Evolutionary conservation across 2,888 invertebrate genomes (phyloP).

Genomic region (Euclidia mi): DNA sequence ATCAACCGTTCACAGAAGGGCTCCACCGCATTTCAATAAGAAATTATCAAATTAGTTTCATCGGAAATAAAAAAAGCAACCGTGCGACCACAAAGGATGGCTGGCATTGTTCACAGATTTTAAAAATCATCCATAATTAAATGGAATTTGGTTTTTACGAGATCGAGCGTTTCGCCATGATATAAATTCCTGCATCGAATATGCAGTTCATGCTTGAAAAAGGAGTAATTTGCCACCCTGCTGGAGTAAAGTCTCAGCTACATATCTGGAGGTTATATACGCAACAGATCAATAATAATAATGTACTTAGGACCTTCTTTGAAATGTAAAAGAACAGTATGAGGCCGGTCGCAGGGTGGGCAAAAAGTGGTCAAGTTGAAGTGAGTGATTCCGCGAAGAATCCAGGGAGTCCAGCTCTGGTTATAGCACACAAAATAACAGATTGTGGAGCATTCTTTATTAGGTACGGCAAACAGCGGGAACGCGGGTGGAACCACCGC

Average conservation of each 20-base stretch:
- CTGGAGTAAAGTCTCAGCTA: slow-evolving; percentile 62
- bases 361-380: slow-evolving; percentile 79
- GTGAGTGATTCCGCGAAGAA: slow-evolving; percentile 82
- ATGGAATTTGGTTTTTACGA: slow-evolving; percentile 86
- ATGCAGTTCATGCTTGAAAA: slow-evolving; percentile 73
- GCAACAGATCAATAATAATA: slow-evolving; percentile 65
- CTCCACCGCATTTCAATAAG: slow-evolving; percentile 76
- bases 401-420: slow-evolving; percentile 66
- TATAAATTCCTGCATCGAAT: slow-evolving; percentile 83
- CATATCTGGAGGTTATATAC: slow-evolving; percentile 70
- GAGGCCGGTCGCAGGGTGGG: slow-evolving; percentile 63
- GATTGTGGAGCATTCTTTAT: slow-evolving; percentile 49
- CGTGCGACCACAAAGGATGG: slow-evolving; percentile 79
- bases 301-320: slow-evolving; percentile 73
- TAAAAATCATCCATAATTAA: slow-evolving; percentile 89
- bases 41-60: slow-evolving; percentile 88
- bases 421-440: slow-evolving; percentile 56
- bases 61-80: slow-evolving; percentile 77
- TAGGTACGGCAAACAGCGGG: slow-evolving; percentile 33
- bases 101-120: slow-evolving; percentile 89
- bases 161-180: slow-evolving; percentile 77
- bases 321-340: slow-evolving; percentile 69
- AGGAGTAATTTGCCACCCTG: slow-evolving; percentile 84
- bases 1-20: slow-evolving; percentile 61
- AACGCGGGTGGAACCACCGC: slow-evolving; percentile 17